phyloP scores from a whole-genome alignment of 2,888 invertebrate genomes.

The Ornithoptera alexandrae region DNA sequence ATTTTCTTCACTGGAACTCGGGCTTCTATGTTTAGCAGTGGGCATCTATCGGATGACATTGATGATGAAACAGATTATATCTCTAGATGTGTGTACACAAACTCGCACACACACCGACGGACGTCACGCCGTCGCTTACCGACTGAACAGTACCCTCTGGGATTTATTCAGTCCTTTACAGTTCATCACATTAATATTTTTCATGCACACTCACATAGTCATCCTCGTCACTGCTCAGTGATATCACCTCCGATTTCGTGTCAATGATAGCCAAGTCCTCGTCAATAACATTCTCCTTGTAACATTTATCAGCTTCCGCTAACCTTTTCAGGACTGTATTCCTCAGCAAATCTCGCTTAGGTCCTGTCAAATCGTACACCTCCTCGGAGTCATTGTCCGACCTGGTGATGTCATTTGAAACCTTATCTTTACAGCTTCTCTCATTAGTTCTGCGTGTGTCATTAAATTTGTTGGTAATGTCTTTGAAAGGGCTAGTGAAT shows the following conservation, averaged over 20 bases:
- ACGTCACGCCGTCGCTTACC: too few relatives aligned
- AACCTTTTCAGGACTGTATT: constrained; percentile 41
- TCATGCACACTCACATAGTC: constrained; percentile 48
- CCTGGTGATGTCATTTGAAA: not conserved
- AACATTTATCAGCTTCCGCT: constrained; percentile 25
- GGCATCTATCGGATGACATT: too few relatives aligned
- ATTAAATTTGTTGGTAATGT: constrained; percentile 47
- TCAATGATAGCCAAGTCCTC: constrained; percentile 69
- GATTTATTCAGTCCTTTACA: too few relatives aligned
- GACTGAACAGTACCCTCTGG: too few relatives aligned
- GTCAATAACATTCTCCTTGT: constrained; percentile 47
- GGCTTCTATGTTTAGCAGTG: too few relatives aligned
- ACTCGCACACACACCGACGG: too few relatives aligned
- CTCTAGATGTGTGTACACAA: too few relatives aligned
- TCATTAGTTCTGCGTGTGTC: constrained; percentile 27
- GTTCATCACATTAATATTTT: too few relatives aligned
- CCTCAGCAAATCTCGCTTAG: constrained; percentile 32
- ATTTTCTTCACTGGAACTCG: too few relatives aligned
- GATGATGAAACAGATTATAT: too few relatives aligned
- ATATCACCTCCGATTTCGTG: constrained; percentile 60
- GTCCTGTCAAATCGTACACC: constrained; percentile 31
- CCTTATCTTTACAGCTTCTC: not conserved
- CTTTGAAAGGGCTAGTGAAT: constrained; percentile 55
- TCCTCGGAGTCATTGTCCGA: constrained; percentile 25
- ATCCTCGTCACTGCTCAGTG: constrained; percentile 73